Conservation (phyloP, 2,113 vertebrate genomes). For the Onychorhynchus coronatus region DNA sequence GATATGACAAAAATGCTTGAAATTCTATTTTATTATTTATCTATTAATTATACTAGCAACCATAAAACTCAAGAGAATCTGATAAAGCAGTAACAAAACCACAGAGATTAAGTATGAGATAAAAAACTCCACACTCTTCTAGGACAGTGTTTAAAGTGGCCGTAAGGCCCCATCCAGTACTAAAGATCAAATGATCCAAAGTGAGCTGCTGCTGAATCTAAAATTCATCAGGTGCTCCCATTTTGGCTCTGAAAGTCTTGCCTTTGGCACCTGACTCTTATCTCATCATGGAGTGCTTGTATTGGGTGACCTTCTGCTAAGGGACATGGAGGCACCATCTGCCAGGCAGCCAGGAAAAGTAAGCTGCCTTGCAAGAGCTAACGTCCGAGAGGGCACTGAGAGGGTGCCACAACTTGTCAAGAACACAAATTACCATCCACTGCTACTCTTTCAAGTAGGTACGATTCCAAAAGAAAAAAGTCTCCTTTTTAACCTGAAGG, state of each 20-base stretch:
- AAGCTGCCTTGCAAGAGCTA: background rate
- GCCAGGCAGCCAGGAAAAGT: background rate
- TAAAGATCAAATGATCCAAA: background rate
- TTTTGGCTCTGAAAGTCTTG: background rate
- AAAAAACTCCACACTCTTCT: background rate
- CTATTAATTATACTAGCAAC: background rate
- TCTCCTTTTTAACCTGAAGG: background rate
- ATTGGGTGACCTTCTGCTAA: background rate
- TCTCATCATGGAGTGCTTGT: too few relatives aligned
- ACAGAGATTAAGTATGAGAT: background rate
- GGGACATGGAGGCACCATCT: background rate
- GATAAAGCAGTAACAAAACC: background rate
- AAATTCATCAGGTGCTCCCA: background rate
- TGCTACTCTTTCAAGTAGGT: background rate
- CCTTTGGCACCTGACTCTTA: background rate
- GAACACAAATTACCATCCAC: background rate
- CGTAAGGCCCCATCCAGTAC: background rate
- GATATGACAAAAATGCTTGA: background rate
- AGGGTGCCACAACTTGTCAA: background rate
- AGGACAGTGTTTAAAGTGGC: background rate
- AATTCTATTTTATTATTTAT: background rate
- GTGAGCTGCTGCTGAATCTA: background rate
- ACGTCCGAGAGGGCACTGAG: background rate
- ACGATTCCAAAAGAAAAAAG: background rate
- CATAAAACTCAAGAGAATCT: background rate